Percentiles rank a stretch among this genome's conserved stretches.
Conservation (phyloP, 2,888 invertebrate genomes). For the Platycnemis pennipes region DNA sequence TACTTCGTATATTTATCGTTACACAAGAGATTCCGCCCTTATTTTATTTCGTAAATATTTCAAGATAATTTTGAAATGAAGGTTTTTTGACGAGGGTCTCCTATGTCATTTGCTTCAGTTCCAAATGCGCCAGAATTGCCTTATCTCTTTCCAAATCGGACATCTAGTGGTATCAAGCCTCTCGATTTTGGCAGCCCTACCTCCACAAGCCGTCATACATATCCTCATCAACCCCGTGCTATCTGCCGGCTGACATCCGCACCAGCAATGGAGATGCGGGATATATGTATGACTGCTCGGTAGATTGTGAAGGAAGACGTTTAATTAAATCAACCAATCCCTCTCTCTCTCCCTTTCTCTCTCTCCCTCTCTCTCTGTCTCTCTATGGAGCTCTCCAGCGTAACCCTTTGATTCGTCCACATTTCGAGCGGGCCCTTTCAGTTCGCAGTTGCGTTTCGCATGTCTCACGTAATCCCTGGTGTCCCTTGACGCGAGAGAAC, state of each 20-base stretch:
- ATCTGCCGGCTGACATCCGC: neutral
- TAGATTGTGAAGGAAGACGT: neutral
- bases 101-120: too few species aligned
- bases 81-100: too few species aligned
- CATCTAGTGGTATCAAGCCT: too few species aligned
- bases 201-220: too few species aligned
- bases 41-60: too few species aligned
- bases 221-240: neutral
- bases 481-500: neutral
- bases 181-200: too few species aligned
- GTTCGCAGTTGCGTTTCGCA: neutral
- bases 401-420: neutral
- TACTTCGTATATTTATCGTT: too few species aligned
- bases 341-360: neutral
- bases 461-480: neutral
- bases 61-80: too few species aligned
- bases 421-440: neutral
- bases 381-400: too few species aligned
- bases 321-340: slow-evolving; percentile 17
- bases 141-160: too few species aligned
- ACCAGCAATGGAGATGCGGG: neutral
- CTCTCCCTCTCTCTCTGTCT: neutral
- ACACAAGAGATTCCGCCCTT: too few species aligned
- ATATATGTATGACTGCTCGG: neutral
- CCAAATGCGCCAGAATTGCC: too few species aligned